A percentile compares a stretch with the other conserved stretches of the same genome.
These are phyloP conservation scores for Cavia aperea DNA, from an alignment of 2,113 vertebrate species.

Conservation along the genomic window DNA sequence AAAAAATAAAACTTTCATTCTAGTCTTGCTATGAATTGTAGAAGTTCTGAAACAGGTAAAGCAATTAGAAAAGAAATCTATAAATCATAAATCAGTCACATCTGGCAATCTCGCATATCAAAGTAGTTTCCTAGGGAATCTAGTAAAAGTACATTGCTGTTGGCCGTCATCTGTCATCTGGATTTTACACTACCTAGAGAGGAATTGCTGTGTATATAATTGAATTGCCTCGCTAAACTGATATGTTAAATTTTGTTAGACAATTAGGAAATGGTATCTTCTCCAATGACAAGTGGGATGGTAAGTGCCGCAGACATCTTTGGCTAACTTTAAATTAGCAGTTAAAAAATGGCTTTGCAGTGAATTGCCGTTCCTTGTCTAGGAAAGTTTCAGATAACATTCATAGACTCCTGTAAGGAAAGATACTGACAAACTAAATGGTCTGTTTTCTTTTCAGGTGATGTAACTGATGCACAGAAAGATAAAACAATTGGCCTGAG, in stretches of 20 bases:
- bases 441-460: not conserved
- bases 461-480: not conserved
- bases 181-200: not conserved
- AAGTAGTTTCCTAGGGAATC: constrained; percentile 10
- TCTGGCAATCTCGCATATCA: not conserved
- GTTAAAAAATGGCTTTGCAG: not conserved
- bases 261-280: not conserved
- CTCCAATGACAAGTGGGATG: not conserved
- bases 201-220: not conserved
- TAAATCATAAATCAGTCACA: not conserved
- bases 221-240: constrained; percentile 13
- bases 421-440: not conserved
- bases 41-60: not conserved
- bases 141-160: not conserved
- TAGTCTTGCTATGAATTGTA: constrained; percentile 1
- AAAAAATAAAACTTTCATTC: not conserved
- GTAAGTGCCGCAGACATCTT: not conserved
- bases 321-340: not conserved
- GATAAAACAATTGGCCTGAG: not conserved
- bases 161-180: not conserved
- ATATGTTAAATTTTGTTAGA: constrained; percentile 18
- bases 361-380: not conserved
- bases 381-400: not conserved
- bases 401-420: not conserved
- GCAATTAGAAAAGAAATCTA: constrained; percentile 25